These are phyloP conservation scores for Acronicta aceris DNA, from an alignment of 2,888 invertebrate genomes.

Conservation along the genomic window DNA sequence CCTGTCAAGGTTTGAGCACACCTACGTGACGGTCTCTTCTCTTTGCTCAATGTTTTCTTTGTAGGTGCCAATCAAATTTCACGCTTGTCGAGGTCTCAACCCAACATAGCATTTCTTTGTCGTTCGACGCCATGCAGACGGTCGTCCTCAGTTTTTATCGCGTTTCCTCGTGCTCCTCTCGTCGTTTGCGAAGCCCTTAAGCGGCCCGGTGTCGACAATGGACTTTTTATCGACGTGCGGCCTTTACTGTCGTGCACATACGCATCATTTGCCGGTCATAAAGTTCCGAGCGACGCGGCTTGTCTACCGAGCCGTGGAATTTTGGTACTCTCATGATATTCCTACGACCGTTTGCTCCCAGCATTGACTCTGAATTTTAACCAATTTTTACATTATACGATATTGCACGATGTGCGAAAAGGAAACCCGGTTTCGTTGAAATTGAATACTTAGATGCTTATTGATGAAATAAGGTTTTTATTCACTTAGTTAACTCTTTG, in stretches of 20 bases:
- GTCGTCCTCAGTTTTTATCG: constrained; percentile 80
- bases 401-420: constrained; percentile 44
- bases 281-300: constrained; percentile 70
- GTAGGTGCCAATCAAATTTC: constrained; percentile 76
- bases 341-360: constrained; percentile 58
- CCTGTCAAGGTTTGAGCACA: constrained; percentile 39
- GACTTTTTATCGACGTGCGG: constrained; percentile 81
- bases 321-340: constrained; percentile 68
- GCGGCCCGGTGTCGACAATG: constrained; percentile 79
- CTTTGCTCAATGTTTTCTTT: constrained; percentile 63
- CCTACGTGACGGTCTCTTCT: constrained; percentile 39
- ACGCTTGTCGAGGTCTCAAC: constrained; percentile 70
- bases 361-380: constrained; percentile 61
- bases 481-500: constrained; percentile 6
- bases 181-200: constrained; percentile 81
- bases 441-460: constrained; percentile 20
- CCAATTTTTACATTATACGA: constrained; percentile 51
- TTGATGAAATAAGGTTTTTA: constrained; percentile 6
- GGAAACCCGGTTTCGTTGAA: constrained; percentile 19
- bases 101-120: constrained; percentile 72
- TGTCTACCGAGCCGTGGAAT: constrained; percentile 70
- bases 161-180: constrained; percentile 73
- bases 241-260: constrained; percentile 75
- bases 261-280: constrained; percentile 80
- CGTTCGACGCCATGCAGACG: constrained; percentile 66